These are phyloP conservation scores for Triops longicaudatus DNA, from an alignment of 1,140 invertebrate genomes.

Conservation along the genomic window DNA sequence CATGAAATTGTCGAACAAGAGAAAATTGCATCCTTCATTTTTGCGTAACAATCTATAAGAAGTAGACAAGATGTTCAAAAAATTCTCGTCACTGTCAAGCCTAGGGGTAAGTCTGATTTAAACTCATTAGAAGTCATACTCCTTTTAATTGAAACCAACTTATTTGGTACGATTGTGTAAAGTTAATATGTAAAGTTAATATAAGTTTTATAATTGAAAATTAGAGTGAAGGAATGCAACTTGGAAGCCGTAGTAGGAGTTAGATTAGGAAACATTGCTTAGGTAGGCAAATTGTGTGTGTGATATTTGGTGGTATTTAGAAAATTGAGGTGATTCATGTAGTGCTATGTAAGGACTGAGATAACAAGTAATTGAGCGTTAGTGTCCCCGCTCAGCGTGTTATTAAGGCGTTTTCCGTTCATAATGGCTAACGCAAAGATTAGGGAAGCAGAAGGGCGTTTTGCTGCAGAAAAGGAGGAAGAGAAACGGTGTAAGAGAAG, in stretches of 20 bases:
- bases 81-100: slow-evolving; percentile 34
- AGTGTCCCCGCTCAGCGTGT: neutral
- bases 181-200: neutral
- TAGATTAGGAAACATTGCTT: too few species aligned
- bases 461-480: slow-evolving; percentile 14
- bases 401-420: neutral
- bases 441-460: neutral
- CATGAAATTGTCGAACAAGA: too few species aligned
- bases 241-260: too few species aligned
- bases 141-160: neutral
- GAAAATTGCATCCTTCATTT: too few species aligned
- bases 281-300: too few species aligned
- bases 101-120: slow-evolving; percentile 32
- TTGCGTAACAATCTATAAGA: too few species aligned
- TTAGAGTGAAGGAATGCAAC: neutral
- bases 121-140: neutral
- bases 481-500: neutral
- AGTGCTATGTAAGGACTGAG: slow-evolving; percentile 21
- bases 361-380: slow-evolving; percentile 28
- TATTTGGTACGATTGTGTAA: neutral
- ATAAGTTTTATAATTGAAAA: too few species aligned
- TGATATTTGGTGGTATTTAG: too few species aligned
- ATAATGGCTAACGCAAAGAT: neutral
- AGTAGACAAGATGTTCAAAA: slow-evolving; percentile 31
- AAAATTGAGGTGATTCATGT: too few species aligned